Conservation (phyloP, 2,888 invertebrate genomes). For the Lochmaea crataegi region DNA sequence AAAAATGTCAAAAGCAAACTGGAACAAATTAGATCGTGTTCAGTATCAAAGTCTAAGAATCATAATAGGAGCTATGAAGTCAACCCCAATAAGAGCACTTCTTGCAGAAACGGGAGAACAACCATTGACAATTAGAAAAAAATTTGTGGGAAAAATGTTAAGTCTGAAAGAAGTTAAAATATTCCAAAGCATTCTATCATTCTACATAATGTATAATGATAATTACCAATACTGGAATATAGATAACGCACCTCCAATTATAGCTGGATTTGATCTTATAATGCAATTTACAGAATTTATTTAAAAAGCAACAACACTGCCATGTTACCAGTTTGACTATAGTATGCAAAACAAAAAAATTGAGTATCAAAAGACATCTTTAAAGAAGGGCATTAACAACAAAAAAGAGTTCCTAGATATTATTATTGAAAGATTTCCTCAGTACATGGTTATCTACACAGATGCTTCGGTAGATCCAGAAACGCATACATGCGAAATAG, state of each 20-base stretch:
- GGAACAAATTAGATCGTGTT: slow-evolving; percentile 17
- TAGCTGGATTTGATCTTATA: no score
- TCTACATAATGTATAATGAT: no score
- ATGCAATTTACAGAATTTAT: no score
- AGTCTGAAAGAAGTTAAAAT: not conserved
- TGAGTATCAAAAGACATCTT: not conserved
- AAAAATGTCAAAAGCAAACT: slow-evolving; percentile 21
- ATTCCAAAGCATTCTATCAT: not conserved
- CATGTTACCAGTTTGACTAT: slow-evolving; percentile 2
- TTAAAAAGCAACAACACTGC: not conserved
- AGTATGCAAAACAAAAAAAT: not conserved
- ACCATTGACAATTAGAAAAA: slow-evolving; percentile 21
- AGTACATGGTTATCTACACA: no score
- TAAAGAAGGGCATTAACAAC: not conserved
- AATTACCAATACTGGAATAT: no score
- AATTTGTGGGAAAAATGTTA: not conserved
- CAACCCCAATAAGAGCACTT: slow-evolving; percentile 28
- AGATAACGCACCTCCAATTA: no score
- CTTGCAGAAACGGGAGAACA: slow-evolving; percentile 24
- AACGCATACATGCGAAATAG: no score
- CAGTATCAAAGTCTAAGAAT: slow-evolving; percentile 21
- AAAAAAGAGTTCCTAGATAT: not conserved
- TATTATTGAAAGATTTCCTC: no score
- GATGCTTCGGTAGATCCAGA: no score
- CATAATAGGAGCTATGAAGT: slow-evolving; percentile 34